phyloP scores from a whole-genome alignment of 2,113 vertebrate genomes.

The Campylomormyrus tamandua region DNA sequence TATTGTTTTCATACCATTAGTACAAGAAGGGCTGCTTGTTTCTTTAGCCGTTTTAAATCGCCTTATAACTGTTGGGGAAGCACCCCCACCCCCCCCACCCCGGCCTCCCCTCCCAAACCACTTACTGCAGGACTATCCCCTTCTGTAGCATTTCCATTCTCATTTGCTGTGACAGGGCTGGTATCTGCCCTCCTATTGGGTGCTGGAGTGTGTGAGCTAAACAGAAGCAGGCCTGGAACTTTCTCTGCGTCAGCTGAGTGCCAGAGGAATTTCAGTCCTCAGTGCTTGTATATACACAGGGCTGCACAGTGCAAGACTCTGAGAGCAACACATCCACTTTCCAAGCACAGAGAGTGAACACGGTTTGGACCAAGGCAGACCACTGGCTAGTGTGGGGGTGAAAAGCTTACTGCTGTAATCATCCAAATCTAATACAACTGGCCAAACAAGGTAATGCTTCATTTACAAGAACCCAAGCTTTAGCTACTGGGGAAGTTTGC shows the following conservation, averaged over 20 bases:
- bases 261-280: constrained; percentile 35
- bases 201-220: background rate
- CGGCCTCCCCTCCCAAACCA: too few relatives aligned
- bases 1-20: background rate
- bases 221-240: constrained; percentile 47
- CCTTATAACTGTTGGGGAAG: background rate
- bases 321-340: constrained; percentile 37
- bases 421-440: constrained; percentile 42
- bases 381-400: constrained; percentile 24
- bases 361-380: constrained; percentile 34
- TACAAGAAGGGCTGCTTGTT: background rate
- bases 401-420: constrained; percentile 37
- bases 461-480: constrained; percentile 26
- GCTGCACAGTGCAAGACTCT: constrained; percentile 38
- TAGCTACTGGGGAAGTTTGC: constrained; percentile 22
- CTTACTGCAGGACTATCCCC: background rate
- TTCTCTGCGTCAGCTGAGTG: constrained; percentile 62
- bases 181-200: background rate
- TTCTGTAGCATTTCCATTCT: background rate
- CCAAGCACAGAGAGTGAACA: constrained; percentile 32
- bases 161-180: background rate
- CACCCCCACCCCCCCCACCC: too few relatives aligned
- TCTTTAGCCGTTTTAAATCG: background rate
- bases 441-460: constrained; percentile 55
- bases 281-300: constrained; percentile 45